A percentile compares a stretch with the other conserved stretches of the same genome.
Conservation (phyloP, 1,140 invertebrate species). For the Metaphire vulgaris region DNA sequence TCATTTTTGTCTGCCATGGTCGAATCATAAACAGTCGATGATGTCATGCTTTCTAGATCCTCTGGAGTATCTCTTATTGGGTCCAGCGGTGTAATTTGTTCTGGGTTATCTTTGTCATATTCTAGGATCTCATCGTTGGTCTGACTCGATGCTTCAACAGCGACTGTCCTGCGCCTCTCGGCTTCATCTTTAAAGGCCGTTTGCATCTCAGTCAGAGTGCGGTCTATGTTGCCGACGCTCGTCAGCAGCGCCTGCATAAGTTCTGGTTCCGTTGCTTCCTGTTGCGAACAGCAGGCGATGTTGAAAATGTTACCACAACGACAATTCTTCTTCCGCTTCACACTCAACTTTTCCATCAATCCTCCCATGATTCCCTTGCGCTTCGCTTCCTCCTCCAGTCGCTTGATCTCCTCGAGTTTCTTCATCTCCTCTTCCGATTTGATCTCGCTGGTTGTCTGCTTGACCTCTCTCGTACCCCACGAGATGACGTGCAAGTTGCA, state of each 20-base stretch:
- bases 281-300: neutral
- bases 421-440: slow-evolving; percentile 39
- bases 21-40: too few species aligned
- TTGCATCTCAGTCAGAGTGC: neutral
- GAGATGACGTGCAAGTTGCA: slow-evolving; percentile 83
- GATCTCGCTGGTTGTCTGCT: slow-evolving; percentile 47
- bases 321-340: neutral
- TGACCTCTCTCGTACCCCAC: slow-evolving; percentile 82
- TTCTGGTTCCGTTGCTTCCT: neutral
- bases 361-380: slow-evolving; percentile 29
- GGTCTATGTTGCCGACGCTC: neutral
- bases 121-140: too few species aligned
- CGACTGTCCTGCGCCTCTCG: too few species aligned
- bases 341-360: slow-evolving; percentile 4
- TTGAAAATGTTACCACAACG: neutral
- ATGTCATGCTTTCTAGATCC: too few species aligned
- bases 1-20: too few species aligned
- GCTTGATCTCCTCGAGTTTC: slow-evolving; percentile 9
- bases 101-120: too few species aligned
- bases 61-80: too few species aligned
- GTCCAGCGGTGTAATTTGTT: too few species aligned
- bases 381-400: slow-evolving; percentile 33
- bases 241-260: neutral
- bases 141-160: too few species aligned
- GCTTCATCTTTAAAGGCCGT: neutral